Evolutionary conservation across 2,797 vertebrate species (phyloP), one percentile per base, ranked within the genome.

Genomic region (Sylvia borin): DNA sequence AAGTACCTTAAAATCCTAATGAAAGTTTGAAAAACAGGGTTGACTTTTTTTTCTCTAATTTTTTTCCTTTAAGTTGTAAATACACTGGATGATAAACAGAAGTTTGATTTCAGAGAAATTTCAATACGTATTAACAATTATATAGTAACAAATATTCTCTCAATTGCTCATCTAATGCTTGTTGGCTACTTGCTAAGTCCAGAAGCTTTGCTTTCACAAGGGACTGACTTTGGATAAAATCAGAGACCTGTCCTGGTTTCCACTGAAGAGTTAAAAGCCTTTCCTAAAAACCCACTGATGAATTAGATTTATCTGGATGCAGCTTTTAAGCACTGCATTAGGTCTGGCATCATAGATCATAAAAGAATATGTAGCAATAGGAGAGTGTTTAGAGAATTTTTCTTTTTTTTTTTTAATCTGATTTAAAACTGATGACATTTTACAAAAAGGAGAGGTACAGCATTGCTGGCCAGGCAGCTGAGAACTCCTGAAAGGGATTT

Each of bases 401-500:
- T 36, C 2, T 48, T 0, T 61, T 32, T 0, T 61, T 32, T n/a
- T 55, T 5, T 4, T 14, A 21, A 13, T 17, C 29, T 45, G 31
- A 38, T 88, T 45, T 42, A 66, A 78, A 82, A 19, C 4, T 7
- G 71, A 21, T 75, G 21, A 66, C 11, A 10, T 20, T 58, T 47
- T 93, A 64, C 19, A 19, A 85, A 71, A 54, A 75, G 48, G 38
- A 70, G 36, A 38, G 65, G 72, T 71, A 12, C 13, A 66, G 67
- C 51, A 19, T 31, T 95, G 92, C 62, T 92, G 66, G 38, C 40
- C 48, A 74, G 53, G 57, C 91, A 87, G 67, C 72, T 91, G 73
- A 38, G 54, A 61, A 2, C 53, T 88, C 7, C 1, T 64, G 13
- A 27, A 3, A 58, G 43, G 25, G 60, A 21, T 32, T 62, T 80